These are phyloP conservation scores for Sialis fuliginosa DNA, from an alignment of 2,888 invertebrate genomes.

Conservation along the genomic window DNA sequence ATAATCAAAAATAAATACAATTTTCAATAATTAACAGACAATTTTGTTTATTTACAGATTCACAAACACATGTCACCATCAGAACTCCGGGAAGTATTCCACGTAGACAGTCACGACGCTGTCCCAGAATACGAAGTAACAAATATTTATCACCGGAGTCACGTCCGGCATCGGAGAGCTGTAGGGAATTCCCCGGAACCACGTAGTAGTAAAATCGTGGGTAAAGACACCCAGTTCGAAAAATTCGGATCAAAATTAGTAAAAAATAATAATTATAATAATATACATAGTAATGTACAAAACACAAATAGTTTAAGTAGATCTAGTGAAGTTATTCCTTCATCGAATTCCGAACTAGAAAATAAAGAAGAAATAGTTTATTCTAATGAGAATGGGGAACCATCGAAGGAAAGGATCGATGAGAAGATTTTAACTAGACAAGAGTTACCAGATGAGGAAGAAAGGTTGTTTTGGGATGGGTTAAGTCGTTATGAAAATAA, in stretches of 20 bases:
- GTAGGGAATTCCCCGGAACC: conserved; percentile 13
- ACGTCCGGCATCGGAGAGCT: conserved; percentile 24
- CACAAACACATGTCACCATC: conserved; percentile 78
- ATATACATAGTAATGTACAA: not conserved
- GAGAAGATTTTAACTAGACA: conserved; percentile 2
- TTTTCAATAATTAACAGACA: not conserved
- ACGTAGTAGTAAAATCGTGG: too few species aligned
- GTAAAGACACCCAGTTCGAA: too few species aligned
- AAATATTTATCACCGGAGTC: conserved; percentile 40
- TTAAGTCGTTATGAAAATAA: too few species aligned
- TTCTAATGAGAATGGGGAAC: not conserved
- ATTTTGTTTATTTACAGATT: conserved; percentile 44
- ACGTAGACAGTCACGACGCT: conserved; percentile 50
- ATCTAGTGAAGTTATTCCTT: too few species aligned
- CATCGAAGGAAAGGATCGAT: conserved; percentile 14
- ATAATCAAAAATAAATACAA: too few species aligned
- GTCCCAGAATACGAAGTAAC: conserved; percentile 76
- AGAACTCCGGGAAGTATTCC: conserved; percentile 67
- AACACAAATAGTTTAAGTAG: not conserved
- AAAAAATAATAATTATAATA: too few species aligned
- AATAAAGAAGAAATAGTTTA: too few species aligned
- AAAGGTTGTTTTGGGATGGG: conserved; percentile 24
- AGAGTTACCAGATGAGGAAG: conserved; percentile 20
- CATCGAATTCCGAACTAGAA: too few species aligned
- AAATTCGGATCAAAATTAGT: too few species aligned